phyloP scores from a whole-genome alignment of 1,140 invertebrate genomes.

The Drosophila kikkawai region DNA sequence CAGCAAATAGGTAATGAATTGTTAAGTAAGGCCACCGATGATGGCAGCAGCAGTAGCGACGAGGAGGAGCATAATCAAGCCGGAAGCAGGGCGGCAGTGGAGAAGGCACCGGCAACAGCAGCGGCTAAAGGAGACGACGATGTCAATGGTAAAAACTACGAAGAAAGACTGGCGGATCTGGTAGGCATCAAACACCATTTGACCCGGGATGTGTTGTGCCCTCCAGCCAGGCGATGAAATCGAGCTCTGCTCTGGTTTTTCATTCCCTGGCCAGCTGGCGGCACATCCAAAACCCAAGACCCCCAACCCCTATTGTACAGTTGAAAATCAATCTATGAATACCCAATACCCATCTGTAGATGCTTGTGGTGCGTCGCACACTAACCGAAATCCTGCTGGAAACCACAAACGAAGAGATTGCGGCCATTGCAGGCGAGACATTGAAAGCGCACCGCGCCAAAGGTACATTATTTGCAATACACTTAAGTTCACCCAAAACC shows the following conservation, averaged over 20 bases:
- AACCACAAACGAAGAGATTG: slow-evolving; percentile 96
- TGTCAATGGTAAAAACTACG: slow-evolving; percentile 82
- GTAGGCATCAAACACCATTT: slow-evolving; percentile 75
- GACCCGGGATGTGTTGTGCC: slow-evolving; percentile 32
- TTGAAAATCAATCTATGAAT: slow-evolving; percentile 58
- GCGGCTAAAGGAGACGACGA: slow-evolving; percentile 27
- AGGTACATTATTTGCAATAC: slow-evolving; percentile 68
- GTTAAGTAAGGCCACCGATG: slow-evolving; percentile 48
- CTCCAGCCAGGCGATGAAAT: slow-evolving; percentile 59
- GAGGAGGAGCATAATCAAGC: slow-evolving; percentile 8
- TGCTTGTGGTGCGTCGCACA: slow-evolving; percentile 93
- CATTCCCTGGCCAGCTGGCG: slow-evolving; percentile 56
- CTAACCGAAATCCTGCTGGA: slow-evolving; percentile 97
- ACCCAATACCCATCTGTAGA: slow-evolving; percentile 87
- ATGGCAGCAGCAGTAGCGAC: slow-evolving; percentile 29
- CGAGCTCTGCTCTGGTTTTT: slow-evolving; percentile 43
- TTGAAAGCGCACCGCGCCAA: slow-evolving; percentile 78
- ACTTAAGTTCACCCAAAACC: slow-evolving; percentile 42
- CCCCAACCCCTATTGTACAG: background rate
- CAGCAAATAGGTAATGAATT: slow-evolving; percentile 73
- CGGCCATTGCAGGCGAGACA: slow-evolving; percentile 90
- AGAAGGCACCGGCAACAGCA: background rate
- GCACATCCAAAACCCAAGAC: slow-evolving; percentile 34
- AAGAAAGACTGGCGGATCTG: slow-evolving; percentile 82
- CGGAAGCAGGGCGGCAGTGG: background rate